Conservation (phyloP, 2,888 invertebrate genomes). For the Leptopilina syphax region DNA sequence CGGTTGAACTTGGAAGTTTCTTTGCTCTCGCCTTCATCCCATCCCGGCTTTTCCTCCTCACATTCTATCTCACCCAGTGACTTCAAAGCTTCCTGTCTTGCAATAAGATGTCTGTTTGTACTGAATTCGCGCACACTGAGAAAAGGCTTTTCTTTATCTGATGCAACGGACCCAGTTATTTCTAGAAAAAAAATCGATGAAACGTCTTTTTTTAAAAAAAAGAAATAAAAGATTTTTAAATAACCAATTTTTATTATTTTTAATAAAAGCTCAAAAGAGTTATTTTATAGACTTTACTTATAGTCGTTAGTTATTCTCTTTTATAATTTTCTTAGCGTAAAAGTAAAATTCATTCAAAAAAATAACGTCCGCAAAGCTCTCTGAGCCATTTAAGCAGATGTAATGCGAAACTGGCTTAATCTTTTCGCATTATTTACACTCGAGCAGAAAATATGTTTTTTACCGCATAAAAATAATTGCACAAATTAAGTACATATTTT, state of each 20-base stretch:
- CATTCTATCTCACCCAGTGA: conserved; percentile 44
- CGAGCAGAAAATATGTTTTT: conserved; percentile 9
- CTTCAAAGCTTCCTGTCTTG: conserved; percentile 61
- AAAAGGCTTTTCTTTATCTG: background rate
- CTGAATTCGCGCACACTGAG: conserved; percentile 42
- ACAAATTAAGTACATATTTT: background rate
- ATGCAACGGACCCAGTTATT: background rate
- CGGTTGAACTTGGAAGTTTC: conserved; percentile 46
- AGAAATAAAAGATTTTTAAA: background rate
- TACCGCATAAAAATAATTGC: conserved; percentile 1
- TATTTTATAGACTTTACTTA: background rate
- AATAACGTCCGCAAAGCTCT: conserved; percentile 1
- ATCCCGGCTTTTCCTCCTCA: conserved; percentile 39
- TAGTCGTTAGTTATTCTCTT: background rate
- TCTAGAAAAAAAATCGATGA: background rate
- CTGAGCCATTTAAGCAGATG: conserved; percentile 31
- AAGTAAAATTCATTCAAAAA: background rate
- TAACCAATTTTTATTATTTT: background rate
- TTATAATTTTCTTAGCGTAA: background rate
- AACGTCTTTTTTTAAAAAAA: background rate
- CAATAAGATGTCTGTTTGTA: conserved; percentile 66
- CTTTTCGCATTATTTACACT: conserved; percentile 8
- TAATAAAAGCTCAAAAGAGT: background rate
- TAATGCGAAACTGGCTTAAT: conserved; percentile 24
- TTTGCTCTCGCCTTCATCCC: conserved; percentile 43